A percentile compares a stretch with the other conserved stretches of the same genome.
phyloP scores from a whole-genome alignment of 2,797 vertebrate species.

The Xyrichtys novacula region DNA sequence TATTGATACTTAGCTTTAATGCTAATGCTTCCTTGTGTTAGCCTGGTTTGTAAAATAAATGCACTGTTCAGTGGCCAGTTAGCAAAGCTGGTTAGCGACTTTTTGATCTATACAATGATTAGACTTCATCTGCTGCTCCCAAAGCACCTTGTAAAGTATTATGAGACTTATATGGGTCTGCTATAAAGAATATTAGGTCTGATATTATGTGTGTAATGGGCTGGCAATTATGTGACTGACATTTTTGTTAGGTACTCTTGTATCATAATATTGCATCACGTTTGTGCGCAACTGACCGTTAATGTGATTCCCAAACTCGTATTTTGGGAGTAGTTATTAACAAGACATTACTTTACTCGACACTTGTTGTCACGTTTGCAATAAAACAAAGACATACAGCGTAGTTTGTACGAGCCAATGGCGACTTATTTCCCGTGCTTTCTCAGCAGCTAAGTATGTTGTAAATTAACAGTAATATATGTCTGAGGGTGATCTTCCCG shows the following conservation, averaged over 20 bases:
- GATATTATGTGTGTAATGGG: neutral
- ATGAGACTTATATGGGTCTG: neutral
- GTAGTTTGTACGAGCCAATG: slow-evolving; percentile 34
- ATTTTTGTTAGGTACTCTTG: neutral
- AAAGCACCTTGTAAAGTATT: neutral
- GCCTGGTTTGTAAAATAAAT: neutral
- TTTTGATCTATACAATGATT: no score
- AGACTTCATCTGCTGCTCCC: neutral
- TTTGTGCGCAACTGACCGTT: neutral
- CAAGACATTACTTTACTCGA: neutral
- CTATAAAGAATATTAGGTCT: neutral
- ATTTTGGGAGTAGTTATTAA: neutral
- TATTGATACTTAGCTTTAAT: neutral
- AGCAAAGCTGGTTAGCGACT: no score
- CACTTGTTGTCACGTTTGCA: slow-evolving; percentile 31
- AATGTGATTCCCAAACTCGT: neutral
- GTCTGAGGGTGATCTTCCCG: slow-evolving; percentile 42
- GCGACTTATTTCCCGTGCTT: slow-evolving; percentile 39
- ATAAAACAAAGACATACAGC: slow-evolving; percentile 35
- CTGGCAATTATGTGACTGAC: neutral
- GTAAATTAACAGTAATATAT: slow-evolving; percentile 58
- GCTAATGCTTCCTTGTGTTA: neutral
- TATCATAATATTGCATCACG: neutral
- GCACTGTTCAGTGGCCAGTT: neutral
- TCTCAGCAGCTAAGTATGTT: slow-evolving; percentile 47